Conservation (phyloP, 2,113 vertebrate genomes). For the Ranitomeya variabilis region DNA sequence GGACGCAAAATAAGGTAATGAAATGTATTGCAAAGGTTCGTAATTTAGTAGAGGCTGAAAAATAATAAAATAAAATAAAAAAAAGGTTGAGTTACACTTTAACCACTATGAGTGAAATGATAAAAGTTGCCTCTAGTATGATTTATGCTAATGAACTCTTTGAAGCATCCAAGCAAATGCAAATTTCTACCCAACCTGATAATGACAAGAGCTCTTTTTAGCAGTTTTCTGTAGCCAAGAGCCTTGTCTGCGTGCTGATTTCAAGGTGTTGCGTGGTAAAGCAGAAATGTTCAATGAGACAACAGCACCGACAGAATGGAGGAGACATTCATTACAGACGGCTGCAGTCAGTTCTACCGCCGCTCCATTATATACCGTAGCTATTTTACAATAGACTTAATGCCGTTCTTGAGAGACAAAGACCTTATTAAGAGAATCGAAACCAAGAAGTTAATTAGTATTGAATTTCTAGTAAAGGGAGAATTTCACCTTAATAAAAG, state of each 20-base stretch:
- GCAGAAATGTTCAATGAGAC: not conserved
- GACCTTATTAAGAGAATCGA: not conserved
- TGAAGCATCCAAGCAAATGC: not conserved
- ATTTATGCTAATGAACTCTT: not conserved
- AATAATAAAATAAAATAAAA: too few species aligned
- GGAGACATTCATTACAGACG: not conserved
- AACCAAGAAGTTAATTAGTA: not conserved
- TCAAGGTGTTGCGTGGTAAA: not conserved
- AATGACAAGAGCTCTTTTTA: not conserved
- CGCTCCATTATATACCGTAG: not conserved
- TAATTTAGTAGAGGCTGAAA: too few species aligned
- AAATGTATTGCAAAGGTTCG: too few species aligned
- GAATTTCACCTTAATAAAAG: not conserved
- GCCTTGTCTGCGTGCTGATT: not conserved
- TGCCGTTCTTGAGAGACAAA: not conserved
- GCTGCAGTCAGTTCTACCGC: not conserved
- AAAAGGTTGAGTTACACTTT: too few species aligned
- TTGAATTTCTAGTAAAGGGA: not conserved
- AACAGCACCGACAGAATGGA: not conserved
- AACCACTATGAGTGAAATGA: not conserved
- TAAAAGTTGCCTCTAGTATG: not conserved
- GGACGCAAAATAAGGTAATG: too few species aligned
- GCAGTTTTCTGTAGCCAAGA: not conserved
- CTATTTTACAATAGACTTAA: not conserved
- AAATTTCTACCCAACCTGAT: not conserved